phyloP scores from a whole-genome alignment of 1,140 invertebrate species.

The Camponotus pennsylvanicus region DNA sequence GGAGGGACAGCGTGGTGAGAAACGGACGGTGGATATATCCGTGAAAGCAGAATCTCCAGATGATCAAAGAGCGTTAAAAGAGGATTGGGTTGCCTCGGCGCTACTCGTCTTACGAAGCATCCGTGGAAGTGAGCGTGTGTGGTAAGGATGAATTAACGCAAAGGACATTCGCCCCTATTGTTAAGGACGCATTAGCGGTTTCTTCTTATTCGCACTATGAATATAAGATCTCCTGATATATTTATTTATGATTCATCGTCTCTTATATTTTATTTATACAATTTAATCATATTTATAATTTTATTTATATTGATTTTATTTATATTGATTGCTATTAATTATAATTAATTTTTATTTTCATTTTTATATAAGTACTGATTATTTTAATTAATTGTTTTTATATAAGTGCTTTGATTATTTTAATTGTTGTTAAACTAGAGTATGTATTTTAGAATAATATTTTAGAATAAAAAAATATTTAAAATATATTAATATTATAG shows the following conservation, averaged over 20 bases:
- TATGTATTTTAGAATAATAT: too few relatives aligned
- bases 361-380: too few relatives aligned
- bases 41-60: slow-evolving; percentile 73
- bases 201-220: background rate
- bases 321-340: too few relatives aligned
- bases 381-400: too few relatives aligned
- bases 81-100: slow-evolving; percentile 71
- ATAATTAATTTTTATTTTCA: too few relatives aligned
- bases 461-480: too few relatives aligned
- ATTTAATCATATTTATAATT: slow-evolving; percentile 14
- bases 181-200: background rate
- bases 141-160: slow-evolving; percentile 37
- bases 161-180: slow-evolving; percentile 34
- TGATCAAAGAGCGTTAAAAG: slow-evolving; percentile 79
- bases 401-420: too few relatives aligned
- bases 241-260: background rate
- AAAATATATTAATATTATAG: too few relatives aligned
- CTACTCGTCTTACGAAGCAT: slow-evolving; percentile 75
- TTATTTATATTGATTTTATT: background rate
- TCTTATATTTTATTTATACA: background rate
- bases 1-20: slow-evolving; percentile 33
- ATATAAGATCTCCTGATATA: background rate
- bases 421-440: too few relatives aligned
- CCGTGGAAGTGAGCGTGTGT: background rate
- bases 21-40: slow-evolving; percentile 61